phyloP scores from a whole-genome alignment of 2,113 vertebrate species.

The Silurus glanis region DNA sequence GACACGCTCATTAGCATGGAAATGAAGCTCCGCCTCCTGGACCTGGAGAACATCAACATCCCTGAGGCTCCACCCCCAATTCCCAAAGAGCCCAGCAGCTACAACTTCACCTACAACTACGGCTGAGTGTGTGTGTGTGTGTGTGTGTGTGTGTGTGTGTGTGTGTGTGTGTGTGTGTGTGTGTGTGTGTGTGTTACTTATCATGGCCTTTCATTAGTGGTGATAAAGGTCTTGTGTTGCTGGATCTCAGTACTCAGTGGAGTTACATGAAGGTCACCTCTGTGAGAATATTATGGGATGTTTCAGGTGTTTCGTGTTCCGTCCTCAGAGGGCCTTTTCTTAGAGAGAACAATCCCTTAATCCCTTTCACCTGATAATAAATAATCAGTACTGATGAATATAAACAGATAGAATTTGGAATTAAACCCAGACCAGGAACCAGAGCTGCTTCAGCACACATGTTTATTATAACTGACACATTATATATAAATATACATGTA shows the following conservation, averaged over 20 bases:
- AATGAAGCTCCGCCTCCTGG: conserved; percentile 95
- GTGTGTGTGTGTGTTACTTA: conserved; percentile 21
- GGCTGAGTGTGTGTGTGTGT: conserved; percentile 73
- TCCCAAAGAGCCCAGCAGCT: conserved; percentile 96
- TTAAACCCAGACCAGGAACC: no score
- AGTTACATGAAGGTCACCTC: background rate
- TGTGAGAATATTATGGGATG: conserved; percentile 5
- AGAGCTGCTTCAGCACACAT: background rate
- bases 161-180: conserved; percentile 23
- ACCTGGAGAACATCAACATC: conserved; percentile 96
- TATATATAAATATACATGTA: background rate
- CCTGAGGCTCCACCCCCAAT: conserved; percentile 91
- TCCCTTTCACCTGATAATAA: background rate
- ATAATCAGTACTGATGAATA: background rate
- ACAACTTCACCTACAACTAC: conserved; percentile 97
- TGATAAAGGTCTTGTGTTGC: background rate
- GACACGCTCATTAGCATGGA: conserved; percentile 98
- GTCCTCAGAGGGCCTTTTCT: background rate
- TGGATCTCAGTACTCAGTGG: no score
- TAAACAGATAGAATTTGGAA: background rate
- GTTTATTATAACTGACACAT: background rate
- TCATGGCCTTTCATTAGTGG: background rate
- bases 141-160: background rate
- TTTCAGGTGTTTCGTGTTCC: background rate
- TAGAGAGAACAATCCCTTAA: background rate